Evolutionary conservation across 2,113 vertebrate genomes (phyloP), one percentile per base, ranked within the genome.

Genomic region (Nestor notabilis): DNA sequence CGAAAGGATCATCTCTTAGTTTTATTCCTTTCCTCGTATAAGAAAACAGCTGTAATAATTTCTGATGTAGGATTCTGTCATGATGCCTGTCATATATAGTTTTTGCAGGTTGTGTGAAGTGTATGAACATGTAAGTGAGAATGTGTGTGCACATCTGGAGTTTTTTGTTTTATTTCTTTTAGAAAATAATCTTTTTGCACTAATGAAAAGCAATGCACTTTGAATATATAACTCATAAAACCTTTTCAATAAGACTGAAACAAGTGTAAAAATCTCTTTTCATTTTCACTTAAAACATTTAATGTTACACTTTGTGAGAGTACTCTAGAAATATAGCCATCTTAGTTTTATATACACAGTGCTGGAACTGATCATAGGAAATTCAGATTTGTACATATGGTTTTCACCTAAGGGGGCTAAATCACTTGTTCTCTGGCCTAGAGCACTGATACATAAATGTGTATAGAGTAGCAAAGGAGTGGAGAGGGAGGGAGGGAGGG

Each of bases 121-220:
- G 8, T 56, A 65, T 46, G 19, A 72, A 50, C 56, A 39, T 11
- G 16, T 35, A 61, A 74, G 18, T 37, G 29, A 74, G 9, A 61
- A 35, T 21, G 5, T 39, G 8, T 29, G n/a, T 29, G 18, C 0
- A 2, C 2, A 14, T 50, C 6, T 46, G 23, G 4, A 16, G 3
- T 0, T 0, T 29, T 1, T 5, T 19, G 4, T 29, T 92, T 82
- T 5, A 60, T 58, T 56, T 77, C 44, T 77, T 83, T 19, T 74
- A 55, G 52, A 77, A 85, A 83, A 85, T 37, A 76, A 18, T 29
- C 9, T 61, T 82, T 49, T 44, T 60, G 6, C 5, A 33, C 14
- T 29, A 60, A 78, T 56, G 16, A 60, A 77, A 61, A 91, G 3
- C 6, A 55, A 47, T 31, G 9, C 2, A 12, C 11, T 86, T 83